phyloP scores from a whole-genome alignment of 2,888 invertebrate species.

The Limenitis camilla region DNA sequence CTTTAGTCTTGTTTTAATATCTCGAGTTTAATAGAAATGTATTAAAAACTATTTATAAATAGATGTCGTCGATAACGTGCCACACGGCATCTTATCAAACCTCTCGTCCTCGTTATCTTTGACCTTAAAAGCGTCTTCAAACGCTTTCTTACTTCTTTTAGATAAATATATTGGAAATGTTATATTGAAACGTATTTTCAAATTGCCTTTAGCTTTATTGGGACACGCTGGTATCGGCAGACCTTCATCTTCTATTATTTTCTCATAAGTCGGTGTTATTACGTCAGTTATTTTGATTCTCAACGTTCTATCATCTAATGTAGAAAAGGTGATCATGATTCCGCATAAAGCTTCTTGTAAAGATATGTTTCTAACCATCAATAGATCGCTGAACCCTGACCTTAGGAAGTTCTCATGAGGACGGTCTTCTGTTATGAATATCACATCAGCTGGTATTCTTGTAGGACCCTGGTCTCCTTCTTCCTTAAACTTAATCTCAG shows the following conservation, averaged over 20 bases:
- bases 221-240: slow-evolving; percentile 78
- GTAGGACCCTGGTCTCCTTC: slow-evolving; percentile 87
- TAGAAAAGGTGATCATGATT: slow-evolving; percentile 76
- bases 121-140: slow-evolving; percentile 55
- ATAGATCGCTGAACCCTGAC: slow-evolving; percentile 78
- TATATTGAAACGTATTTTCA: slow-evolving; percentile 79
- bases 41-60: slow-evolving; percentile 25
- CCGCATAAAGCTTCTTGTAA: slow-evolving; percentile 84
- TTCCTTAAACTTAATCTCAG: slow-evolving; percentile 82
- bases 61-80: slow-evolving; percentile 41
- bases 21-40: no score
- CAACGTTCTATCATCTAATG: slow-evolving; percentile 81
- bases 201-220: slow-evolving; percentile 77
- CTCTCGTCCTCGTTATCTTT: slow-evolving; percentile 50
- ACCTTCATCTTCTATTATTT: slow-evolving; percentile 82
- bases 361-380: slow-evolving; percentile 75
- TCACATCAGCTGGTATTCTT: slow-evolving; percentile 82
- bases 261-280: slow-evolving; percentile 79
- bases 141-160: slow-evolving; percentile 53
- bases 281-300: slow-evolving; percentile 82
- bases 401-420: slow-evolving; percentile 79
- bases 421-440: slow-evolving; percentile 82
- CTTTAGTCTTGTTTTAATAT: no score
- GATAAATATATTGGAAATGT: slow-evolving; percentile 61
- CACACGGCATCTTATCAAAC: slow-evolving; percentile 53